These are phyloP conservation scores for Beris chalybata DNA, from an alignment of 2,888 invertebrate species.

Conservation along the genomic window DNA sequence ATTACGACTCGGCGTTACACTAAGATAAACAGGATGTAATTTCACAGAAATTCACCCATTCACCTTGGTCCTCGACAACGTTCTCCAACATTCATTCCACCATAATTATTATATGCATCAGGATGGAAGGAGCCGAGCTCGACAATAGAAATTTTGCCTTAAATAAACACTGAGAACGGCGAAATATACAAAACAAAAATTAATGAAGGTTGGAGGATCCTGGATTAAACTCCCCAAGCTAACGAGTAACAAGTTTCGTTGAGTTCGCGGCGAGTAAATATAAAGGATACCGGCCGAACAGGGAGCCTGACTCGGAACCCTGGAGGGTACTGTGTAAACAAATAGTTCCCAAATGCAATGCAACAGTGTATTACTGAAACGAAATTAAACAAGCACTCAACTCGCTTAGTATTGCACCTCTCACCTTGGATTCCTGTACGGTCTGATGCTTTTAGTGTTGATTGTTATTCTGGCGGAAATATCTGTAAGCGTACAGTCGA, in stretches of 20 bases:
- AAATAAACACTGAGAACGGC: not conserved
- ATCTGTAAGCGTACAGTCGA: too few species aligned
- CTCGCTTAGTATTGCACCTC: conserved; percentile 11
- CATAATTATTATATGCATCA: conserved; percentile 8
- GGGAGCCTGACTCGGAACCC: not conserved
- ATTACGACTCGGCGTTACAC: conserved; percentile 7
- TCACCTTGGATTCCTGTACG: conserved; percentile 14
- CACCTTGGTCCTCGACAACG: not conserved
- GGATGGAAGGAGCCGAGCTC: not conserved
- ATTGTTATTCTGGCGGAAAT: conserved; percentile 29
- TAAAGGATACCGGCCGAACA: not conserved
- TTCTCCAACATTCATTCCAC: conserved; percentile 5
- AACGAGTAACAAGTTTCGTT: conserved; percentile 21
- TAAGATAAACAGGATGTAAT: conserved; percentile 18
- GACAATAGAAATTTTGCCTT: conserved; percentile 7
- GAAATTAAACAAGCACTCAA: conserved; percentile 18
- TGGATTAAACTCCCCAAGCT: not conserved
- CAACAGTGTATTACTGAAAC: conserved; percentile 11
- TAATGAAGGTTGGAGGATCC: conserved; percentile 16
- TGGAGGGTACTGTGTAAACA: conserved; percentile 18
- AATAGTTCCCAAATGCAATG: conserved; percentile 20
- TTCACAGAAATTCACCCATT: conserved; percentile 18
- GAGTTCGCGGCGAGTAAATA: not conserved
- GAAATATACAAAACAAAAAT: conserved; percentile 24
- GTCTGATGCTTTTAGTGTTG: conserved; percentile 23